Base-by-base conservation (phyloP, 2,113 vertebrate species). In the Caracal caracal region DNA sequence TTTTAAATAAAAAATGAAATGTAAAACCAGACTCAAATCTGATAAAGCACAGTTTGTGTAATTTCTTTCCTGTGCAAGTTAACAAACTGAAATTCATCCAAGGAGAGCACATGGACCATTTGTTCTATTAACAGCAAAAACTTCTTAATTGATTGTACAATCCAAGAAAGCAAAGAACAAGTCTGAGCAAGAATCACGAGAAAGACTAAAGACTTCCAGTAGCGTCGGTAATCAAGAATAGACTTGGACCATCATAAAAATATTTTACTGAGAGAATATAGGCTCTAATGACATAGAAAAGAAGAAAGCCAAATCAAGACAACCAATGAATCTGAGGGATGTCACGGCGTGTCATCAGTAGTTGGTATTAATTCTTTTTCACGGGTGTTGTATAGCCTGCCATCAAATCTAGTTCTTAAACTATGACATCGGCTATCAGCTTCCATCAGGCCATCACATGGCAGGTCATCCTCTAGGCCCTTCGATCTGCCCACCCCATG, bases 151-250 rank as follows among this genome's bases (percentile, higher is more conserved):
- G 59, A 37, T 33, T 56, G 12, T 56, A 85, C 73, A 73, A 61
- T 87, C 35, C 71, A 43, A 83, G 93, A 43, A 91, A 91, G 35
- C 30, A 26, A 76, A 88, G 20, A 87, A 35, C n/a, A 93, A 95
- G 26, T 56, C 66, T 71, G 28, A 70, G 15, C 28, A 61, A 63
- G 61, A 68, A 79, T 83, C 19, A 88, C 33, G 43, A 70, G 79
- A 94, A 71, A 70, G 43, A 10, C 68, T 59, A 82, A 63, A 95
- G 68, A 65, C 24, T 63, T 6, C 13, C 82, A 56, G 53, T 71
- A 81, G 56, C 49, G 61, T 76, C 49, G 5, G 56, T 61, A 33
- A 71, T 20, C 30, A 95, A 84, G 28, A 84, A 66, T 53, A 90
- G 63, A 80, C 43, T 80, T 47, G 80, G 43, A 33, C 51, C 61